Conservation (phyloP, 2,797 vertebrate species). For the Malurus splendens region DNA sequence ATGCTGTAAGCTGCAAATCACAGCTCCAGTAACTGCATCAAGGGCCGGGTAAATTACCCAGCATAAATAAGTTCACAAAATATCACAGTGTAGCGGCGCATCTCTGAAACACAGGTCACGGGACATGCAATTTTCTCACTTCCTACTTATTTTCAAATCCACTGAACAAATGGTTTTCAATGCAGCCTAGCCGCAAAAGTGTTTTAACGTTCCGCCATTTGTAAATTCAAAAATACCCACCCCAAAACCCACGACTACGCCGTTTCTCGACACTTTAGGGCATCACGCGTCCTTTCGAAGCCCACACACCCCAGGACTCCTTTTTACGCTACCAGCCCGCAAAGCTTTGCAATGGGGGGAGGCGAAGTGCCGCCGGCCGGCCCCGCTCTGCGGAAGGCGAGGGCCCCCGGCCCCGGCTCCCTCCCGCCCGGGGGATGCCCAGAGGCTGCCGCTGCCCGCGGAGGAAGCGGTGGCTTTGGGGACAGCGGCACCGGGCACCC, state of each 20-base stretch:
- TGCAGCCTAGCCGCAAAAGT: accelerated
- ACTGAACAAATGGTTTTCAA: neutral
- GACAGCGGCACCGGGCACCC: too few relatives aligned
- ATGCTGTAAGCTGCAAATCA: neutral
- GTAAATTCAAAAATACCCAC: accelerated
- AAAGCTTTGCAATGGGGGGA: neutral
- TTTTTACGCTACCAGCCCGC: neutral
- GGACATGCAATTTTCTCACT: neutral
- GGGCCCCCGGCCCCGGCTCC: neutral
- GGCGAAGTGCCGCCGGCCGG: neutral
- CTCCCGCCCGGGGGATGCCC: too few relatives aligned
- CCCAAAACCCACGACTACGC: accelerated
- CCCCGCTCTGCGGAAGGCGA: neutral
- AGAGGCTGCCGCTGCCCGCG: neutral
- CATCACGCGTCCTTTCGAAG: neutral
- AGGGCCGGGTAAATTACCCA: neutral
- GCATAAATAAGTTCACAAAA: neutral
- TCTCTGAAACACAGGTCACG: neutral
- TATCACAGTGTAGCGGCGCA: accelerated
- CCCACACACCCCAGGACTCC: neutral
- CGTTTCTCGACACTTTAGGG: neutral
- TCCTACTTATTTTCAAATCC: neutral
- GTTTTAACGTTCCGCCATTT: neutral
- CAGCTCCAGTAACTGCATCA: neutral
- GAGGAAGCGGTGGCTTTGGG: neutral